A percentile compares a stretch with the other conserved stretches of the same genome.
Conservation (phyloP, 2,797 vertebrate species). For the Anisognathus igniventris region DNA sequence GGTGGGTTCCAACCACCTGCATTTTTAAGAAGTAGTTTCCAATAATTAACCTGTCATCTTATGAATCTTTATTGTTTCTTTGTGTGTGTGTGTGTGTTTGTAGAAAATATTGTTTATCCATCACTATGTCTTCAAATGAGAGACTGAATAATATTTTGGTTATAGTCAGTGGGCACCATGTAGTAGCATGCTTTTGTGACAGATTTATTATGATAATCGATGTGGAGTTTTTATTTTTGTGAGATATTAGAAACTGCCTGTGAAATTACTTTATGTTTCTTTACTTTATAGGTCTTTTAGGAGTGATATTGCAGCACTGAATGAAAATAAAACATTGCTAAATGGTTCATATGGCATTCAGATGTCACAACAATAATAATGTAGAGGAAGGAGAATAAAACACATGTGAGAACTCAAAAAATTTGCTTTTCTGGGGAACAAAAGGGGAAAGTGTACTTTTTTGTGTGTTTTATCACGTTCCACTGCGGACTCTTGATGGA, state of each 20-base stretch:
- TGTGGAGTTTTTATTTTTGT: background rate
- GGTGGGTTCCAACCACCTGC: background rate
- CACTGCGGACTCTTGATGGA: background rate
- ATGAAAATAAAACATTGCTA: background rate
- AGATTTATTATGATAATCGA: background rate
- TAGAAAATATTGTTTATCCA: background rate
- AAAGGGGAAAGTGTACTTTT: background rate
- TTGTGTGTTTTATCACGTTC: background rate
- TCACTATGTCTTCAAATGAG: background rate
- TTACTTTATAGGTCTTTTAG: background rate
- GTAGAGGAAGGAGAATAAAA: background rate
- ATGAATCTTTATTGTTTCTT: background rate
- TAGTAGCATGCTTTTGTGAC: background rate
- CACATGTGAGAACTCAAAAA: background rate
- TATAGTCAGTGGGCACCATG: background rate
- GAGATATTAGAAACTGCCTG: background rate
- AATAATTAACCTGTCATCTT: background rate
- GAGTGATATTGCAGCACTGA: background rate
- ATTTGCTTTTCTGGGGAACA: background rate
- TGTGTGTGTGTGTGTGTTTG: too few relatives aligned
- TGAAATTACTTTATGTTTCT: background rate
- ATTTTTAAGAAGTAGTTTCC: background rate
- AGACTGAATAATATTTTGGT: background rate
- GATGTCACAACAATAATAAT: background rate
- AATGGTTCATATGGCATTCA: background rate